These are phyloP conservation scores for Microcebus jonahi DNA, from an alignment of 2,113 vertebrate genomes.

Conservation along the genomic window DNA sequence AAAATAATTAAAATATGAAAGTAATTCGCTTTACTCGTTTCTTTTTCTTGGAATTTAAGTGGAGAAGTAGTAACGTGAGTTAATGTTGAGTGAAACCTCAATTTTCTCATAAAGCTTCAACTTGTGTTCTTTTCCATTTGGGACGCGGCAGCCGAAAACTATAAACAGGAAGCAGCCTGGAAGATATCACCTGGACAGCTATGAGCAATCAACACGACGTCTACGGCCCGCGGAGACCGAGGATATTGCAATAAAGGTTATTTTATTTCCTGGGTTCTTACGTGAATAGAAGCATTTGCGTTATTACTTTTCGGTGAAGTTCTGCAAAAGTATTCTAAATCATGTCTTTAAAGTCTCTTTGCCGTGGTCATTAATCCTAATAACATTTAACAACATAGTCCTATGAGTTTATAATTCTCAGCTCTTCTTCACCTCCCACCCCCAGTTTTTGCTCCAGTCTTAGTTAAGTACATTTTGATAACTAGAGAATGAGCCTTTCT, in stretches of 20 bases:
- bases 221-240: constrained; percentile 90
- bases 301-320: background rate
- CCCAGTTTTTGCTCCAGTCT: background rate
- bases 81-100: constrained; percentile 20
- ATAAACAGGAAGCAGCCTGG: constrained; percentile 96
- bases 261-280: constrained; percentile 49
- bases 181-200: constrained; percentile 94
- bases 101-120: constrained; percentile 20
- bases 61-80: background rate
- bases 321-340: background rate
- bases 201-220: constrained; percentile 90
- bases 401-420: background rate
- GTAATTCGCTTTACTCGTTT: background rate
- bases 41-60: constrained; percentile 53
- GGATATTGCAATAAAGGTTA: constrained; percentile 95
- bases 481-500: background rate
- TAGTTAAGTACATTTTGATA: background rate
- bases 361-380: background rate
- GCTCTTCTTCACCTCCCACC: background rate
- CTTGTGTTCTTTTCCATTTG: constrained; percentile 62
- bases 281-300: background rate
- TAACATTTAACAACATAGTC: background rate
- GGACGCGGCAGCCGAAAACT: constrained; percentile 89
- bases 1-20: constrained; percentile 8
- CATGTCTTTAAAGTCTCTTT: background rate